These are phyloP conservation scores for Mormyrus hasselquistii DNA, from an alignment of 2,797 vertebrate species.

Conservation along the genomic window DNA sequence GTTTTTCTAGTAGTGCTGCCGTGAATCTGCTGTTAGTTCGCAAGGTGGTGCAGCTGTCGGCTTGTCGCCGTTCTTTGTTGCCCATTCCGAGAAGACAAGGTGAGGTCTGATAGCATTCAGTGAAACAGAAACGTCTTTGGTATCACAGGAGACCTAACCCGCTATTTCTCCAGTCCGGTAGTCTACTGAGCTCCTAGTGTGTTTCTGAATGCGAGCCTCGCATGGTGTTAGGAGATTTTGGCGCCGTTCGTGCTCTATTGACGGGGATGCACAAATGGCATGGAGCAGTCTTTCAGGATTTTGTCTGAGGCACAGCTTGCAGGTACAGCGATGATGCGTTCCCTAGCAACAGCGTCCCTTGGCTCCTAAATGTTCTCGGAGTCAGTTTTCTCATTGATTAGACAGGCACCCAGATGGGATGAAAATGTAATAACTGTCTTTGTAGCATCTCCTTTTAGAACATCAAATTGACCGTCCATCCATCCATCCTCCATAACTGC, in stretches of 20 bases:
- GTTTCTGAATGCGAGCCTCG: not conserved
- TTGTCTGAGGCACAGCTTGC: not conserved
- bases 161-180: not conserved
- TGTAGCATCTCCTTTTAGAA: not conserved
- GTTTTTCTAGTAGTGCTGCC: not conserved
- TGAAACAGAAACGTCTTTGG: not conserved
- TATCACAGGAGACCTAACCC: not conserved
- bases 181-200: not conserved
- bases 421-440: constrained; percentile 1
- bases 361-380: not conserved
- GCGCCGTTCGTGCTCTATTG: not conserved
- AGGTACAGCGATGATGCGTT: not conserved
- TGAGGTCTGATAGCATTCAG: not conserved
- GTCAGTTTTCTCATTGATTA: not conserved
- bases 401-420: not conserved
- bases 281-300: not conserved
- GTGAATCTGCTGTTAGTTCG: not conserved
- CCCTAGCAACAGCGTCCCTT: not conserved
- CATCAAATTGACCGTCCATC: not conserved
- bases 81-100: not conserved
- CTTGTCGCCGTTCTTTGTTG: not conserved
- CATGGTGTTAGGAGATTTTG: not conserved
- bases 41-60: not conserved
- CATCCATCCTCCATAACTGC: not conserved
- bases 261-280: not conserved